These are phyloP conservation scores for Centrocercus urophasianus DNA, from an alignment of 2,113 vertebrate species.

Conservation along the genomic window DNA sequence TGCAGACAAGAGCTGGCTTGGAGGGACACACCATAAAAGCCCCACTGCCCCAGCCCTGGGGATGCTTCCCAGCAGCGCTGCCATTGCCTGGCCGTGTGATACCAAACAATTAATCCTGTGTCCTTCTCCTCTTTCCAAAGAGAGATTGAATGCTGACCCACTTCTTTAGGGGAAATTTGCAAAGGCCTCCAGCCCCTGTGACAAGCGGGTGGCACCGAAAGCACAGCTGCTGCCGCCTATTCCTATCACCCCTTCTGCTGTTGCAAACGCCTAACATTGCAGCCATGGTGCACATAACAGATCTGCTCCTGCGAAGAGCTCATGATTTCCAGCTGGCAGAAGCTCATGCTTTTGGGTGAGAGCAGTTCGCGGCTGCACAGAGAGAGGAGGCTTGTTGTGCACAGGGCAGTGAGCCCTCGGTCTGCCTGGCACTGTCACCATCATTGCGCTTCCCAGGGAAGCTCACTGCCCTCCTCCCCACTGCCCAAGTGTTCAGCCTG, in stretches of 20 bases:
- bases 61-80: background rate
- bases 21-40: background rate
- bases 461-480: background rate
- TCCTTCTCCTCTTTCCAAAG: slow-evolving; percentile 10
- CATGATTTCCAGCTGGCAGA: background rate
- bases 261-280: background rate
- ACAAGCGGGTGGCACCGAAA: background rate
- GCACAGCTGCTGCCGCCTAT: background rate
- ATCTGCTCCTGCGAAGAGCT: background rate
- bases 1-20: background rate
- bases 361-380: background rate
- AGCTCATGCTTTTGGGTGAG: background rate
- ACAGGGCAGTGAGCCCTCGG: rapidly evolving
- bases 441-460: background rate
- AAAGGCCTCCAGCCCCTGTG: background rate
- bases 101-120: slow-evolving; percentile 23
- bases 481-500: background rate
- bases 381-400: background rate
- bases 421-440: background rate
- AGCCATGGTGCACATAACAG: background rate
- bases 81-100: slow-evolving; percentile 4
- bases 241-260: background rate
- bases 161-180: slow-evolving; percentile 6
- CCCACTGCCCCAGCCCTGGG: too few species aligned
- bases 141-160: slow-evolving; percentile 17